Conservation (phyloP, 2,888 invertebrate species). For the Hirtodrosophila cameraria region DNA sequence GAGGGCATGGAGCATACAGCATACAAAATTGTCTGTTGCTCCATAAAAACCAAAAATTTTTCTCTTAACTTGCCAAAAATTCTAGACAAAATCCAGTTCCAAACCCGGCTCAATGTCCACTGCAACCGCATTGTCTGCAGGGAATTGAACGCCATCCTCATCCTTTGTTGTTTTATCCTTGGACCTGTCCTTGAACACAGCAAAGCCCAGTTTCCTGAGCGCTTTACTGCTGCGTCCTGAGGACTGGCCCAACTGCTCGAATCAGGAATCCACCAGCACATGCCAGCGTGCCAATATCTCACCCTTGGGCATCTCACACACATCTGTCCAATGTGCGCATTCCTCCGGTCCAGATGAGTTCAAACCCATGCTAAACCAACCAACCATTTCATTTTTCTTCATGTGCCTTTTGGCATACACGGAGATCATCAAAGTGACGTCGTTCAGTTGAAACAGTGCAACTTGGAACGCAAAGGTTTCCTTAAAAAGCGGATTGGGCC, state of each 20-base stretch:
- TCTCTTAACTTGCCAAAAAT: constrained; percentile 35
- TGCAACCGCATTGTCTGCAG: constrained; percentile 79
- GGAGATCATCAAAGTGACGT: constrained; percentile 96
- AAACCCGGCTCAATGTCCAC: constrained; percentile 83
- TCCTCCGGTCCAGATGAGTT: constrained; percentile 97
- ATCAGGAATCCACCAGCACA: constrained; percentile 92
- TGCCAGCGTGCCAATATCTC: constrained; percentile 98
- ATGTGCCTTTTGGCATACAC: constrained; percentile 96
- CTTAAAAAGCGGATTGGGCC: constrained; percentile 97
- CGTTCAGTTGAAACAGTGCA: constrained; percentile 96
- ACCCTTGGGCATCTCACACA: constrained; percentile 93
- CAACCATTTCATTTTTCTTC: constrained; percentile 97
- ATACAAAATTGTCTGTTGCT: constrained; percentile 10
- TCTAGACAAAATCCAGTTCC: constrained; percentile 83
- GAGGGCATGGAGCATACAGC: constrained; percentile 27
- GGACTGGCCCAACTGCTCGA: constrained; percentile 84
- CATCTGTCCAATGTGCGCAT: constrained; percentile 96
- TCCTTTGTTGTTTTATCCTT: constrained; percentile 77
- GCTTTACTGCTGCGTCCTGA: constrained; percentile 81
- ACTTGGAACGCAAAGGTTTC: constrained; percentile 99
- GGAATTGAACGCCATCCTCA: constrained; percentile 41
- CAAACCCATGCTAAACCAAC: constrained; percentile 97
- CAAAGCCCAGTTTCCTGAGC: constrained; percentile 77
- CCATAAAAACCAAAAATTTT: constrained; percentile 58
- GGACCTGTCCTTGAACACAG: constrained; percentile 82